phyloP scores from a whole-genome alignment of 1,140 invertebrate genomes.

The Neodiprion virginianus region DNA sequence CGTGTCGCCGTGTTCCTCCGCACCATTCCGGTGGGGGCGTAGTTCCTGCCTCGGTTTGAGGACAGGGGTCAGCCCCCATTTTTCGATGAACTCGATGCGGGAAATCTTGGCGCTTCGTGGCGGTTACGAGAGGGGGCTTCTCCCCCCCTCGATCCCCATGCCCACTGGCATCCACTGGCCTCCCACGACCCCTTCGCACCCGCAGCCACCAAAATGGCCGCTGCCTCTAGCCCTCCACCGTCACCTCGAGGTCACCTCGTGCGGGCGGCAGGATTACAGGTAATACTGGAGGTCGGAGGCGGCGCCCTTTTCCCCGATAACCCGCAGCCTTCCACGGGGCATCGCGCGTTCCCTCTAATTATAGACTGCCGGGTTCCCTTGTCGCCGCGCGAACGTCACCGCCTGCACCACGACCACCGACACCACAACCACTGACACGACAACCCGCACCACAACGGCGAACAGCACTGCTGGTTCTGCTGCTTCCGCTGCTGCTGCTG shows the following conservation, averaged over 20 bases:
- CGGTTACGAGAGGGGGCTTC: constrained; percentile 62
- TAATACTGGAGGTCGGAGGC: constrained; percentile 1
- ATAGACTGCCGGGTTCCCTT: constrained; percentile 5
- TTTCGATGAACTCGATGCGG: constrained; percentile 93
- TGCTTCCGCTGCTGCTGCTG: too few relatives aligned
- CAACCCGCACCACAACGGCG: constrained; percentile 8
- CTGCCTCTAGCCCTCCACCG: constrained; percentile 34
- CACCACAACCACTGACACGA: constrained; percentile 8
- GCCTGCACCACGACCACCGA: neutral
- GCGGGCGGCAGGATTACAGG: constrained; percentile 9
- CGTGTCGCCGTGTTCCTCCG: constrained; percentile 72
- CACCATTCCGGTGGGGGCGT: constrained; percentile 74
- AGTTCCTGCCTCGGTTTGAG: constrained; percentile 92
- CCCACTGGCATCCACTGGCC: constrained; percentile 50
- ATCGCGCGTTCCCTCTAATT: neutral
- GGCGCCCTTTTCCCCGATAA: constrained; percentile 19
- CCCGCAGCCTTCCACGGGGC: constrained; percentile 12
- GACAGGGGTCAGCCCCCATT: constrained; percentile 95
- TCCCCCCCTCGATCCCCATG: constrained; percentile 62
- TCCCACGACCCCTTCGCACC: constrained; percentile 37
- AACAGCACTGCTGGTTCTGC: constrained; percentile 10
- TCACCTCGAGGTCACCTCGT: constrained; percentile 19
- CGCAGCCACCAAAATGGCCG: constrained; percentile 47
- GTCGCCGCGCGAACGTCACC: neutral
- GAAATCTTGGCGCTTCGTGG: constrained; percentile 82